Base-by-base conservation (phyloP, 2,797 vertebrate genomes). In the Enoplosus armatus region DNA sequence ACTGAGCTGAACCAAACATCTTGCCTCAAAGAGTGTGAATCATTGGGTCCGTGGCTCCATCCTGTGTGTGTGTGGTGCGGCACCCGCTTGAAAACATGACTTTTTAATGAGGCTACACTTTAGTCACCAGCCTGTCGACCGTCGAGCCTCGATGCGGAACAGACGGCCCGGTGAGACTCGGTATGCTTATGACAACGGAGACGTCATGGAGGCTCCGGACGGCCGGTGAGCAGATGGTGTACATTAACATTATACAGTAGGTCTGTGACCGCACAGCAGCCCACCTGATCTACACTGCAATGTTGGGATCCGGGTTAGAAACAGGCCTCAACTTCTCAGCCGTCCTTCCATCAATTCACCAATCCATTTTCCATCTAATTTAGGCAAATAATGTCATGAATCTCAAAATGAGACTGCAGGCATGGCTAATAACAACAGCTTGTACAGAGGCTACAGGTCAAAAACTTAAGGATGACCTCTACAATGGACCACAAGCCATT, bases 41-140 rank as follows among this genome's bases (percentile, higher is more conserved):
- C 53, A 33, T 31, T 29, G 54, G 26, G 50, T 78, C 37, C 6
- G 11, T 27, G 22, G 47, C 67, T 37, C 29, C 37, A 9, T 66
- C 29, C 50, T 74, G 63, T 48, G 53, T 66, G 53, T 66, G 31
- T 72, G 79, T 74, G 66, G 41, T 18, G 73, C 69, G 20, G 63
- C 70, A 41, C 37, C 75, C 64, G 53, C 79, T 76, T 89, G 60
- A 85, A 85, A 73, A 72, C 75, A 85, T 93, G 83, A 92, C 92
- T 94, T 89, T 93, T 93, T 91, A 92, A 94, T 92, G 82, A 91
- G 85, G 66, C 82, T 79, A 72, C 82, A 90, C 84, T 90, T 94
- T 89, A 90, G 86, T 90, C 80, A 85, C 76, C 80, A 82, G 88
- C 74, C 83, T 87, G 86, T 90, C 45, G 43, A 79, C 82, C 65